phyloP scores from a whole-genome alignment of 2,113 vertebrate genomes.

The Tetrax tetrax region DNA sequence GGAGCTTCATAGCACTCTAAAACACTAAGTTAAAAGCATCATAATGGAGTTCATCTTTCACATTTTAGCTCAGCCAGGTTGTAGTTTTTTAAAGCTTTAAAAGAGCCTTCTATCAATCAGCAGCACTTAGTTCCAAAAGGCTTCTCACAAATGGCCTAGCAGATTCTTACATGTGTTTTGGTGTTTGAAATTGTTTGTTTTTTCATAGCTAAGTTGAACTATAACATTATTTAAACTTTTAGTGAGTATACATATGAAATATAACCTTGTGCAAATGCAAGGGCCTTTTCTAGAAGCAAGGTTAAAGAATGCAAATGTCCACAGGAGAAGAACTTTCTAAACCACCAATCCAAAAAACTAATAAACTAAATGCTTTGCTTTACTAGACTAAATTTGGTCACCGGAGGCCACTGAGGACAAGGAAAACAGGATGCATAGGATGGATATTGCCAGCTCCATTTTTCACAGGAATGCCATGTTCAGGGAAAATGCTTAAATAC shows the following conservation, averaged over 20 bases:
- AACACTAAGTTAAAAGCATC: constrained; percentile 2
- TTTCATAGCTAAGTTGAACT: neutral
- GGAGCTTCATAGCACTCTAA: neutral
- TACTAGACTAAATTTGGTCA: neutral
- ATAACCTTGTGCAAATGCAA: neutral
- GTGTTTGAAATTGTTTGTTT: neutral
- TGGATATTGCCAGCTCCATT: neutral
- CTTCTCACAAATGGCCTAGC: neutral
- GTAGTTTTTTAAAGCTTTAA: neutral
- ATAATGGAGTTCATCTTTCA: neutral
- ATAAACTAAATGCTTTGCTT: neutral
- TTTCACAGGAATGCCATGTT: neutral
- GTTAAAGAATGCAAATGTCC: neutral
- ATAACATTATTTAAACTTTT: neutral
- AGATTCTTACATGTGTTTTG: neutral
- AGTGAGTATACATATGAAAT: neutral
- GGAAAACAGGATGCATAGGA: neutral
- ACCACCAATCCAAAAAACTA: neutral
- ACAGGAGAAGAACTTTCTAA: neutral
- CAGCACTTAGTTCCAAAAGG: neutral
- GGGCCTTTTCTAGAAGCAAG: neutral
- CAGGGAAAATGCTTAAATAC: neutral
- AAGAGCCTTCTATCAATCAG: neutral
- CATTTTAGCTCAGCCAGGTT: neutral
- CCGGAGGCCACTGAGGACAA: neutral